Percentiles rank a stretch among this genome's conserved stretches.
Conservation (phyloP, 2,888 invertebrate genomes). For the Brenthis daphne region DNA sequence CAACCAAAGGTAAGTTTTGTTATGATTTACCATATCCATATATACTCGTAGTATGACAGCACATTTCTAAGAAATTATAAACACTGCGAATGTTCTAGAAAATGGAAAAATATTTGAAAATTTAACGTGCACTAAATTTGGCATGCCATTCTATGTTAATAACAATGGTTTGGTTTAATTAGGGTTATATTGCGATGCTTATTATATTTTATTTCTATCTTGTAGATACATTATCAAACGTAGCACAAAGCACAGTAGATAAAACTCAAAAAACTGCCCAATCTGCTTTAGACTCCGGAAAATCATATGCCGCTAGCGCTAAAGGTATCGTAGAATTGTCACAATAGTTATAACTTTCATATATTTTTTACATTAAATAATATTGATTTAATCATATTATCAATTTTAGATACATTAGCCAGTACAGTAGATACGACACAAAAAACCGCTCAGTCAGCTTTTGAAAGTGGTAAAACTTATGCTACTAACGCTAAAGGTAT, state of each 20-base stretch:
- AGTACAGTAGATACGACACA: conserved; percentile 54
- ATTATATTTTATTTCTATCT: conserved; percentile 26
- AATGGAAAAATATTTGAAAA: not conserved
- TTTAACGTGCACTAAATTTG: conserved; percentile 13
- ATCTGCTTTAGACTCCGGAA: conserved; percentile 49
- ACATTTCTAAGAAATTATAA: conserved; percentile 10
- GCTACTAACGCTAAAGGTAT: conserved; percentile 32
- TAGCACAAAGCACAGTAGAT: conserved; percentile 42
- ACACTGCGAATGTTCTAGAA: conserved; percentile 9
- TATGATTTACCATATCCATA: conserved; percentile 9
- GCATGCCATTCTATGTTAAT: conserved; percentile 14
- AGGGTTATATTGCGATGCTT: not conserved
- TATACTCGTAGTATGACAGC: conserved; percentile 6
- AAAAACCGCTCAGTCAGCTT: conserved; percentile 54
- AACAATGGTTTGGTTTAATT: not conserved
- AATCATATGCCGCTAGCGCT: conserved; percentile 38
- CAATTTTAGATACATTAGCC: conserved; percentile 59
- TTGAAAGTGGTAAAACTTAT: conserved; percentile 37
- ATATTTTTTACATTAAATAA: not conserved
- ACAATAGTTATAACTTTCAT: not conserved
- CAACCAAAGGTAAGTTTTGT: conserved; percentile 66
- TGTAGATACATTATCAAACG: conserved; percentile 49
- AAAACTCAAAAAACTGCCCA: conserved; percentile 53
- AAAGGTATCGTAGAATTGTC: conserved; percentile 27
- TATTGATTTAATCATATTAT: conserved; percentile 4